Base-by-base conservation (phyloP, 2,113 vertebrate species). In the Paradisaea rubra region DNA sequence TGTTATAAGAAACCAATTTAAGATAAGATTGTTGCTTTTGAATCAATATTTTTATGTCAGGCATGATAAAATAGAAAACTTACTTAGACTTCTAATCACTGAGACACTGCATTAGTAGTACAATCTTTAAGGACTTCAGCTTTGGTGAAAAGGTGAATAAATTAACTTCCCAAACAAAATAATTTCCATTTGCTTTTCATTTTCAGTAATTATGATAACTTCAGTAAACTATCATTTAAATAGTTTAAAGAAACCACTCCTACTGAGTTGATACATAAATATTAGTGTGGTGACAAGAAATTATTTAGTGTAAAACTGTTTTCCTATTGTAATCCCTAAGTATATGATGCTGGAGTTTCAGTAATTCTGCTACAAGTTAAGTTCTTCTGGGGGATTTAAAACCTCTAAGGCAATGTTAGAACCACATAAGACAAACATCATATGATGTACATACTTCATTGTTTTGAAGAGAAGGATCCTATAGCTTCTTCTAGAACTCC, bases 31-130 rank as follows among this genome's bases (percentile, higher is more conserved):
- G 69, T 64, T 94, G 81, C 28, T 88, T 91, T 70, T 69, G 45
- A 94, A 93, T 87, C 89, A 74, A 21, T 90, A 86, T 69, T 93
- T 94, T 88, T 80, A 74, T 74, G 73, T 86, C 71, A 86, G 39
- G 54, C 13, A 35, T 18, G 31, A 77, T 57, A 77, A 82, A 72
- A 86, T 1, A 83, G 42, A 83, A 89, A 88, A 50, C 20, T 54
- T 47, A 27, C 57, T 71, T 37, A 56, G 57, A 80, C 19, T 69
- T 79, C 61, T 79, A 41, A 79, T n/a, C 78, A 49, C 2, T 37
- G 47, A 90, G 28, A 72, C 24, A 16, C 31, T 69, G 63, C 37
- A 37, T 41, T 33, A 65, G 65, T 13, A 65, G 54, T 8, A 77
- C 27, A 53, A 25, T 59, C 56, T 93, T 54, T 24, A 79, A 72